Conservation (phyloP, 2,113 vertebrate species). For the Sisor rabdophorus region DNA sequence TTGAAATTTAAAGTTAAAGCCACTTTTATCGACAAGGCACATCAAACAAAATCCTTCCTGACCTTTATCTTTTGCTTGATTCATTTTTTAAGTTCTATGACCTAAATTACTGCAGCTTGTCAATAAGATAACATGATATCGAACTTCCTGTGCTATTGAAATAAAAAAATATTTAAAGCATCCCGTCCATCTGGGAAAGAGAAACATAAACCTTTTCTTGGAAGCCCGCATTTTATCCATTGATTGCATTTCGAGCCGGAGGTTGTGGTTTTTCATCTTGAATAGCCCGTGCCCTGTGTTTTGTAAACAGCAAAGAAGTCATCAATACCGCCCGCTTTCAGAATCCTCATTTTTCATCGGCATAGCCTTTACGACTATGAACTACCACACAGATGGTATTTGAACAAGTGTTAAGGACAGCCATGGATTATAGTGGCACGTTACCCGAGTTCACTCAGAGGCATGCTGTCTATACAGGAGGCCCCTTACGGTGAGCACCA, state of each 20-base stretch:
- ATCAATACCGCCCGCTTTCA: constrained; percentile 34
- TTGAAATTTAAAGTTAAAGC: background rate
- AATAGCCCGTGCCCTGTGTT: constrained; percentile 24
- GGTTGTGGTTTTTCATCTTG: constrained; percentile 27
- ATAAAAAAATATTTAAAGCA: background rate
- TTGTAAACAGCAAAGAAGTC: constrained; percentile 36
- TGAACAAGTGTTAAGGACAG: constrained; percentile 36
- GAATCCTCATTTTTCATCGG: constrained; percentile 37
- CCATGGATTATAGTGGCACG: constrained; percentile 33
- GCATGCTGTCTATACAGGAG: constrained; percentile 26
- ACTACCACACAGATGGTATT: constrained; percentile 42
- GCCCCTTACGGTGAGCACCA: constrained; percentile 4
- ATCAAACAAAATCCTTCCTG: background rate
- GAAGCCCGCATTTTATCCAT: constrained; percentile 24
- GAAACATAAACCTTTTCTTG: background rate
- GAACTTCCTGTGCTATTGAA: background rate
- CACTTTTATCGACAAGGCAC: background rate
- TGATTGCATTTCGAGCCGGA: constrained; percentile 30
- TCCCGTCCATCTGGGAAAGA: background rate
- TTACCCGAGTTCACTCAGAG: constrained; percentile 19
- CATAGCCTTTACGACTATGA: constrained; percentile 32
- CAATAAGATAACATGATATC: background rate
- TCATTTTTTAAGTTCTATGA: background rate
- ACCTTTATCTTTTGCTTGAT: too few species aligned
- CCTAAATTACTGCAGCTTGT: background rate